A percentile compares a stretch with the other conserved stretches of the same genome.
Conservation (phyloP, 2,888 invertebrate genomes). For the Aphrophora alni region DNA sequence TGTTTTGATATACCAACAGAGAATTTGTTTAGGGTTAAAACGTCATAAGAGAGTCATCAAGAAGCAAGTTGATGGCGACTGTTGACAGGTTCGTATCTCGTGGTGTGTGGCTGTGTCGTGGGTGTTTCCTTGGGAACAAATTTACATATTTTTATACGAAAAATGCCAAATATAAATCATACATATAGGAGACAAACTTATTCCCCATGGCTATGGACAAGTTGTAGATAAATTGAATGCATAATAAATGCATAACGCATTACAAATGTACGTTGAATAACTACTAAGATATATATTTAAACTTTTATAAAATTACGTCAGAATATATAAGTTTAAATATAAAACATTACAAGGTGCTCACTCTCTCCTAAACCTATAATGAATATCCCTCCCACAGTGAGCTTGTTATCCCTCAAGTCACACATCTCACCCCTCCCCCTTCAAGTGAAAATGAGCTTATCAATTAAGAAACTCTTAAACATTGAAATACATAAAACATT, state of each 20-base stretch:
- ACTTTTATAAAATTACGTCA: no score
- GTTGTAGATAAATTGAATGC: not conserved
- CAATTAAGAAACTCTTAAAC: no score
- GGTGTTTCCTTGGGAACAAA: not conserved
- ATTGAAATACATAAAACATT: no score
- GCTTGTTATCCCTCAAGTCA: no score
- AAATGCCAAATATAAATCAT: slow-evolving; percentile 1
- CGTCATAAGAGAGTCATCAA: slow-evolving; percentile 39
- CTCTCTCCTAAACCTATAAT: no score
- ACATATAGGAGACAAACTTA: not conserved
- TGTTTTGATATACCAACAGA: slow-evolving; percentile 14
- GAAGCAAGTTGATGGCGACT: slow-evolving; percentile 31
- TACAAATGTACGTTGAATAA: no score
- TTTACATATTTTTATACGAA: slow-evolving; percentile 4
- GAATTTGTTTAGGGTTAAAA: slow-evolving; percentile 23
- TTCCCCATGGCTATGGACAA: not conserved
- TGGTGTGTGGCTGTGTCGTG: not conserved
- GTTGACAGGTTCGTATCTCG: slow-evolving; percentile 26
- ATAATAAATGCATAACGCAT: not conserved
- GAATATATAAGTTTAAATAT: no score
- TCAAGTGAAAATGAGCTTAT: no score
- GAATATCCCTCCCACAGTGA: no score
- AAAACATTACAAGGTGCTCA: no score
- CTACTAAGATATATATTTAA: no score
- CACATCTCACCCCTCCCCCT: no score